These are phyloP conservation scores for Xerus rutilus DNA, from an alignment of 2,797 vertebrate species.

Conservation along the genomic window DNA sequence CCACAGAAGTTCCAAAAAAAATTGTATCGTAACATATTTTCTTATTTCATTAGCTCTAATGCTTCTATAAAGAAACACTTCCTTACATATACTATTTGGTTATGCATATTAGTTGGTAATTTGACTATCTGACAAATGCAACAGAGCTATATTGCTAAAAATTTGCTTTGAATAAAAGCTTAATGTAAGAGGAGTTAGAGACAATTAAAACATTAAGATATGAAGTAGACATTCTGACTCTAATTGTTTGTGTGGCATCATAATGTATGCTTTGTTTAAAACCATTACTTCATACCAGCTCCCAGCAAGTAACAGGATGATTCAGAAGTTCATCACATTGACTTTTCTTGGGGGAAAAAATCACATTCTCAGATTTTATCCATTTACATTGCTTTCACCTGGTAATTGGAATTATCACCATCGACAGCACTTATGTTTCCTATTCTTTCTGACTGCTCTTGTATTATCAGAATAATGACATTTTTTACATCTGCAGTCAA, in stretches of 20 bases:
- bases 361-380: conserved; percentile 32
- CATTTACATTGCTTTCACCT: conserved; percentile 36
- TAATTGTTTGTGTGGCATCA: neutral
- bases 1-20: neutral
- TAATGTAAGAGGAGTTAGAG: conserved; percentile 38
- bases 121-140: conserved; percentile 18
- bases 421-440: neutral
- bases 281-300: neutral
- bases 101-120: neutral
- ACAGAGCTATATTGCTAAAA: neutral
- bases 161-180: neutral
- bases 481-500: conserved; percentile 38
- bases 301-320: neutral
- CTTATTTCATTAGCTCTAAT: conserved; percentile 3
- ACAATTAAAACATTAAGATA: conserved; percentile 28
- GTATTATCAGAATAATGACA: conserved; percentile 41
- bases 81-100: neutral
- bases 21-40: neutral
- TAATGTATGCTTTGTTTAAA: conserved; percentile 47
- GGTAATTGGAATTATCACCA: conserved; percentile 58
- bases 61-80: neutral
- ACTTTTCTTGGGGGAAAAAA: conserved; percentile 29
- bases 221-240: neutral
- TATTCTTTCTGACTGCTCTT: conserved; percentile 61
- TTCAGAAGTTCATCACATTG: conserved; percentile 35